Base-by-base conservation (phyloP, 2,888 invertebrate species). In the Bibio marci region DNA sequence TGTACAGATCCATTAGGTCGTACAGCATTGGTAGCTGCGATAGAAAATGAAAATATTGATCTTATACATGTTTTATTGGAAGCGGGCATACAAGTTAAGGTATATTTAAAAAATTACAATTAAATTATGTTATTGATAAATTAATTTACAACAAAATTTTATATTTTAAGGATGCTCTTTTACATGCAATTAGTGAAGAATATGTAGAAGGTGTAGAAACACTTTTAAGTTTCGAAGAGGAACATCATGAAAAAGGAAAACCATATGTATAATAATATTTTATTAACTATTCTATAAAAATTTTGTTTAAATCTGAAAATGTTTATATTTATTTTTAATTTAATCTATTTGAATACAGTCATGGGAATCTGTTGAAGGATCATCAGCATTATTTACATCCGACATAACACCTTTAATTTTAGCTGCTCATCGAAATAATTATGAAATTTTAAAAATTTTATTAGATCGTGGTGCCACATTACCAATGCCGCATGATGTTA, bases 201-300 rank as follows among this genome's bases (percentile, higher is more conserved):
- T 97, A 94, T 57, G 94, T 97, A 40, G 95, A 97, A 61, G 95
- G 91, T 1, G 95, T 95, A 4, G 95, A 97, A 62, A 66, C 92
- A 35, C 68, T 97, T 12, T 66, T 97, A 44, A 80, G 82, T 50
- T 88, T 90, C 77, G 88, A 91, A 58, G 90, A 91, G 56, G 71
- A 73, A 5, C 69, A 76, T 51, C 87, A 88, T 51, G 67, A 72
- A 32, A 63, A 70, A 8, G 85, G 85, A 22, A 70, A 78, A 46
- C 77, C 80, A 45, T 87, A 87, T 55, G 87, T 87, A 59, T 71
- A 76, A 4, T 63, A 35, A n/a, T 12, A 26, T 2, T 14, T 13
- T 17, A 10, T 22, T 11, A 41, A 19, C 13, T 8, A 42, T 33
- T 14, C 7, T 17, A 12, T 13, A 14, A 18, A 14, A 5, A 22